A percentile compares a stretch with the other conserved stretches of the same genome.
Conservation (phyloP, 1,140 invertebrate species). For the Tetramorium alpestre region DNA sequence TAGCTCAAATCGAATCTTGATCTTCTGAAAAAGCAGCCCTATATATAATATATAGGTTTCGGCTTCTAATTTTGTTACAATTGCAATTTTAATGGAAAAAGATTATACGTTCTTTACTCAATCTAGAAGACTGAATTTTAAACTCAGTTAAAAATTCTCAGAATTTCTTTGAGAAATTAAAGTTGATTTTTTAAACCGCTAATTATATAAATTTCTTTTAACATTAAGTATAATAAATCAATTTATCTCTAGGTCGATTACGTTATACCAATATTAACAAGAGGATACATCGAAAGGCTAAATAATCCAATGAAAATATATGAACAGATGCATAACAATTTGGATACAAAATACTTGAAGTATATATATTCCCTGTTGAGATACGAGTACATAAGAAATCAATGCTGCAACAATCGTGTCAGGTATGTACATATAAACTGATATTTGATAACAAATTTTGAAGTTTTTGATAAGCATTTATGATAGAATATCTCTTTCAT, state of each 20-base stretch:
- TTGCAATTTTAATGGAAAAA: background rate
- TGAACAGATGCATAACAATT: slow-evolving; percentile 59
- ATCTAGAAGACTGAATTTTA: background rate
- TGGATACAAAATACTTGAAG: slow-evolving; percentile 78
- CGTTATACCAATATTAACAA: slow-evolving; percentile 79
- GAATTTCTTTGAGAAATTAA: background rate
- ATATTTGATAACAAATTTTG: background rate
- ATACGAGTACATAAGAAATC: slow-evolving; percentile 76
- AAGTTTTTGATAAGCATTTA: slow-evolving; percentile 11
- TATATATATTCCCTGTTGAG: slow-evolving; percentile 78
- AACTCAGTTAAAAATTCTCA: background rate
- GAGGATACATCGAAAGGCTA: slow-evolving; percentile 74
- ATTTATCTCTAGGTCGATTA: slow-evolving; percentile 75
- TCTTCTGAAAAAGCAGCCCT: background rate
- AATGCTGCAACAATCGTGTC: slow-evolving; percentile 77
- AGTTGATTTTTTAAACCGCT: background rate
- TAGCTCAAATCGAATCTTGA: background rate
- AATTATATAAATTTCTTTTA: too few species aligned
- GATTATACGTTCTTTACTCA: background rate
- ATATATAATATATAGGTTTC: too few species aligned
- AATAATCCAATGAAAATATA: slow-evolving; percentile 44
- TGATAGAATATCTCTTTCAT: background rate
- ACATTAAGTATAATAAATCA: background rate
- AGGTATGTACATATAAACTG: slow-evolving; percentile 66
- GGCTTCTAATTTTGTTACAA: background rate